Evolutionary conservation across 35 echinoderm and acorn worm genomes (phyloP).

Genomic region (Amphiura filiformis): DNA sequence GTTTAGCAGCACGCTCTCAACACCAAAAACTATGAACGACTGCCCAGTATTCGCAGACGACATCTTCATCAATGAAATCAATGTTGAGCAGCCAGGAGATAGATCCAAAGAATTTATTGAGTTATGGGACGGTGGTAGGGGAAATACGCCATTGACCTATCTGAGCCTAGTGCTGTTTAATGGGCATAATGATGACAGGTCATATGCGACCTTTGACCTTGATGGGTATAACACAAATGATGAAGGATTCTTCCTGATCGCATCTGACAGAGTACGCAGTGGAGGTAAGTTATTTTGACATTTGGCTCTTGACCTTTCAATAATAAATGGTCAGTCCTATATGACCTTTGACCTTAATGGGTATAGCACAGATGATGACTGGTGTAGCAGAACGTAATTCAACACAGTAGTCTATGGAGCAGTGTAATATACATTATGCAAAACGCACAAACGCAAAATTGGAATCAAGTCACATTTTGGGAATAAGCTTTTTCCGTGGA

Average conservation of each 20-base stretch:
- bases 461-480: too few species aligned
- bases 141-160: conserved; percentile 42
- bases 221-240: conserved; percentile 72
- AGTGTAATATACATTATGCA: too few species aligned
- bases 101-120: conserved; percentile 72
- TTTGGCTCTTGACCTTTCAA: too few species aligned
- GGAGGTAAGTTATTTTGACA: conserved; percentile 1
- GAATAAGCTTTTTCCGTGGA: too few species aligned
- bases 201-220: conserved; percentile 63
- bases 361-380: conserved; percentile 61
- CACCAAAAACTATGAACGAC: conserved; percentile 63
- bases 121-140: conserved; percentile 69
- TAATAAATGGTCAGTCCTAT: conserved; percentile 67
- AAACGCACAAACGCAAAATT: too few species aligned
- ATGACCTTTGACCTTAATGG: conserved; percentile 69
- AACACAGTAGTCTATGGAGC: too few species aligned
- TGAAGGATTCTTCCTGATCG: conserved; percentile 70
- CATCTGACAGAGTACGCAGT: not conserved
- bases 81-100: conserved; percentile 36
- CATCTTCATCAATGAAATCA: conserved; percentile 89
- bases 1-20: too few species aligned
- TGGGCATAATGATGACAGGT: conserved; percentile 46
- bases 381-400: conserved; percentile 28
- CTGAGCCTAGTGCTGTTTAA: conserved; percentile 76
- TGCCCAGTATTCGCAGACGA: conserved; percentile 76